Percentiles rank a stretch among this genome's conserved stretches.
Conservation (phyloP, 2,113 vertebrate genomes). For the Hiodon alosoides region DNA sequence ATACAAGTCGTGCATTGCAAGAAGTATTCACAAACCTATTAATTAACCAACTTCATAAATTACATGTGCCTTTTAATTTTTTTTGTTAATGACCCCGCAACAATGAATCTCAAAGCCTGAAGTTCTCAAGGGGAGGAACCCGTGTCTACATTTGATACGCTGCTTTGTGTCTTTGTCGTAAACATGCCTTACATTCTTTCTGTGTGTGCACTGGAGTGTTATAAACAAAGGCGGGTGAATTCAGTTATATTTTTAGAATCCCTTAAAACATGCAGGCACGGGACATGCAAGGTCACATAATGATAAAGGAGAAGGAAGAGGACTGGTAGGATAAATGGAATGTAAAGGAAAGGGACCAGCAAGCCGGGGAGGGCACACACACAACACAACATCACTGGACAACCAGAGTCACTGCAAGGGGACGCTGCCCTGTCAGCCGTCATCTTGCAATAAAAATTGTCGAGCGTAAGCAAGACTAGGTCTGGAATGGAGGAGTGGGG, state of each 20-base stretch:
- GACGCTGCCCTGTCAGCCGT: slow-evolving; percentile 16
- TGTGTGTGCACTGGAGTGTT: too few relatives aligned
- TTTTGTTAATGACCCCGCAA: too few relatives aligned
- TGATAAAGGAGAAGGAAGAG: not conserved
- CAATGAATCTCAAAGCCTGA: too few relatives aligned
- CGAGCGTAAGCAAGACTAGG: not conserved
- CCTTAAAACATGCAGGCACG: not conserved
- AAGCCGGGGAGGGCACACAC: not conserved
- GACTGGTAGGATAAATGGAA: slow-evolving; percentile 1
- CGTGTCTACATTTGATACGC: too few relatives aligned
- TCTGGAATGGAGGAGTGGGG: not conserved
- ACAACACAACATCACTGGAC: not conserved
- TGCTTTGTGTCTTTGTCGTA: too few relatives aligned
- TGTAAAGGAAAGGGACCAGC: not conserved
- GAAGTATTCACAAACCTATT: slow-evolving; percentile 30
- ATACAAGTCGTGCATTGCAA: not conserved
- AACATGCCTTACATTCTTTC: too few relatives aligned
- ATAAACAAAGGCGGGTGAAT: too few relatives aligned
- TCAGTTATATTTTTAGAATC: not conserved
- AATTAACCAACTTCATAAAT: not conserved
- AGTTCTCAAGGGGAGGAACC: too few relatives aligned
- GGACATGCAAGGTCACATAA: not conserved
- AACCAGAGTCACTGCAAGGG: slow-evolving; percentile 17
- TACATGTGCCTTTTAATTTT: too few relatives aligned
- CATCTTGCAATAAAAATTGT: slow-evolving; percentile 35